Evolutionary conservation across 2,888 invertebrate genomes (phyloP).

Genomic region (Scaeva pyrastri): DNA sequence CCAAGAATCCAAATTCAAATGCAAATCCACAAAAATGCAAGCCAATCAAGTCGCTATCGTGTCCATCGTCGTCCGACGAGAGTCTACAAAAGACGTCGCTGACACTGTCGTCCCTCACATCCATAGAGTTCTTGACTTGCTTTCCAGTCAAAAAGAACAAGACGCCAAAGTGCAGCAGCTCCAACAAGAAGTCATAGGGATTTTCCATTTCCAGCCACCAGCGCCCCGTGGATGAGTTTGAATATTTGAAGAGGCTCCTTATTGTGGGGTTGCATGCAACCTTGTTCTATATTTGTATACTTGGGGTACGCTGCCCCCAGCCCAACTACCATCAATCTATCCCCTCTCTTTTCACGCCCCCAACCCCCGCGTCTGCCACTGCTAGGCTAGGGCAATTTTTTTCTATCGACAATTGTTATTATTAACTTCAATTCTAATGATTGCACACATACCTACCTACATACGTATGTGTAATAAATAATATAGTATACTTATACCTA

Average conservation of each 20-base stretch:
- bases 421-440: slow-evolving; percentile 51
- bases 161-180: slow-evolving; percentile 78
- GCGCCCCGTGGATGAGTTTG: too few relatives aligned
- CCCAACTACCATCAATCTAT: slow-evolving; percentile 9
- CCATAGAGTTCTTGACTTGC: slow-evolving; percentile 82
- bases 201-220: slow-evolving; percentile 15
- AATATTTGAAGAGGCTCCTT: slow-evolving; percentile 28
- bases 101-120: slow-evolving; percentile 77
- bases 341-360: background rate
- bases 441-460: slow-evolving; percentile 28
- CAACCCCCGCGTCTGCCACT: too few relatives aligned
- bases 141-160: slow-evolving; percentile 82
- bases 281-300: slow-evolving; percentile 69
- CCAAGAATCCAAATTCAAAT: background rate
- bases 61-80: slow-evolving; percentile 80
- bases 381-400: slow-evolving; percentile 7
- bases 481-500: slow-evolving; percentile 7
- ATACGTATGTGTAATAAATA: background rate
- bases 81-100: slow-evolving; percentile 81
- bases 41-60: slow-evolving; percentile 71
- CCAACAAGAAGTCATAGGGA: slow-evolving; percentile 74
- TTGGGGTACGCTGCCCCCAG: slow-evolving; percentile 2
- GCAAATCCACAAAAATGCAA: slow-evolving; percentile 13
- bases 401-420: slow-evolving; percentile 63
- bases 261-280: slow-evolving; percentile 66